Base-by-base conservation (phyloP, 2,888 invertebrate genomes). In the Matsumyia berberina region DNA sequence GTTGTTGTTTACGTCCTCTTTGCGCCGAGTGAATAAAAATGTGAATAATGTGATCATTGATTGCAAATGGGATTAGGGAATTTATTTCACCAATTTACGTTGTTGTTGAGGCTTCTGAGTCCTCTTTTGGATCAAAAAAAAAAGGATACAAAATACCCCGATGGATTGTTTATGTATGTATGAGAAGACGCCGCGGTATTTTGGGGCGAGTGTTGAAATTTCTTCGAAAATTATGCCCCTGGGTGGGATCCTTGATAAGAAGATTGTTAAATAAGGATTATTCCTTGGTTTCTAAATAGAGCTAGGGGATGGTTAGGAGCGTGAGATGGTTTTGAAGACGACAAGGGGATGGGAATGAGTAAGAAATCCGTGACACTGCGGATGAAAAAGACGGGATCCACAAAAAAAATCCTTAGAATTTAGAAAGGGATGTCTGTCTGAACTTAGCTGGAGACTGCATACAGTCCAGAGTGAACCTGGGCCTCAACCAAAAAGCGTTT, bases 21-120 rank as follows among this genome's bases (percentile, higher is more conserved):
- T n/a, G n/a, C 4, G 24, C 24, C 24, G 46, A 69, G 69, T 85
- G 70, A 70, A 85, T 79, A 80, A 85, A 66, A 73, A 69, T 69
- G 60, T 74, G 74, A 76, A 85, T 79, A 85, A 85, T 85, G 85
- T 80, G 85, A 85, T 85, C 85, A 85, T 79, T 85, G 85, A 85
- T 85, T 85, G 85, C 85, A 85, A 85, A 85, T 85, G 80, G 76
- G 85, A 85, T 85, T 85, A 85, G 74, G 80, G 80, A 85, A 70
- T 85, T 85, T 85, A 85, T 80, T 85, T 85, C 85, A 80, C 85
- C 85, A 85, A 80, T 66, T 78, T 80, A 60, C 55, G 44, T 73
- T 57, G 46, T 67, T 73, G 67, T 79, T 74, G 69, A 46, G 24
- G 24, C 4, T 24, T 58, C 24, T 66, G 51, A 49, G 29, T 53